A percentile compares a stretch with the other conserved stretches of the same genome.
phyloP scores from a whole-genome alignment of 2,797 vertebrate species.

The Morus bassanus region DNA sequence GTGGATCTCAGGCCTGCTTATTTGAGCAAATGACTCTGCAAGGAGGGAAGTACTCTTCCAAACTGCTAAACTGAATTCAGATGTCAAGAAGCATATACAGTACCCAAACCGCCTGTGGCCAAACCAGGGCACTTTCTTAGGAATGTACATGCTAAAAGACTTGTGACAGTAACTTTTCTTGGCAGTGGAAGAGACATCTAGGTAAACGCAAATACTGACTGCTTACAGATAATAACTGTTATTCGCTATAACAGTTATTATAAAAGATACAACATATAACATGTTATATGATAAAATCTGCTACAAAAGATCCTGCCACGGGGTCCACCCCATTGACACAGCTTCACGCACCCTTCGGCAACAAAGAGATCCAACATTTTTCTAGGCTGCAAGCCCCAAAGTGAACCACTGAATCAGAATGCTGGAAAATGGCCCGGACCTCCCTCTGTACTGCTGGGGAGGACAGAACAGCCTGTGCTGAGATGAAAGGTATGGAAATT shows the following conservation, averaged over 20 bases:
- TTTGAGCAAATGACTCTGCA: not conserved
- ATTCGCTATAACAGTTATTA: too few species aligned
- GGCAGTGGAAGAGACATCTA: not conserved
- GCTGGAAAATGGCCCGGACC: not conserved
- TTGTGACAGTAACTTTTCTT: not conserved
- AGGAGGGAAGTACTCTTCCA: not conserved
- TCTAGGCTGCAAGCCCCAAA: not conserved
- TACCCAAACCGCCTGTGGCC: not conserved
- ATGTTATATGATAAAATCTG: too few species aligned
- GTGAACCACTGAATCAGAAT: not conserved
- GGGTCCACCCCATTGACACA: not conserved
- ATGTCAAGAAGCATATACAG: not conserved
- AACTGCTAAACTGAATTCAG: not conserved
- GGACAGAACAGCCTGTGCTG: not conserved
- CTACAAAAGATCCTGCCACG: not conserved
- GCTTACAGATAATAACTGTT: not conserved
- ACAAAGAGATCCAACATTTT: not conserved
- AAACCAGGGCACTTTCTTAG: not conserved
- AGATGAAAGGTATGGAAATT: not conserved
- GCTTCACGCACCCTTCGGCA: not conserved
- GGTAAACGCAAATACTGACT: not conserved
- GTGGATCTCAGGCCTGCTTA: not conserved
- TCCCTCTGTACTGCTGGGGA: not conserved
- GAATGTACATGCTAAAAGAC: not conserved
- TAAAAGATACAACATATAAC: too few species aligned